Base-by-base conservation (phyloP, 2,888 invertebrate genomes). In the Acrobasis repandana region DNA sequence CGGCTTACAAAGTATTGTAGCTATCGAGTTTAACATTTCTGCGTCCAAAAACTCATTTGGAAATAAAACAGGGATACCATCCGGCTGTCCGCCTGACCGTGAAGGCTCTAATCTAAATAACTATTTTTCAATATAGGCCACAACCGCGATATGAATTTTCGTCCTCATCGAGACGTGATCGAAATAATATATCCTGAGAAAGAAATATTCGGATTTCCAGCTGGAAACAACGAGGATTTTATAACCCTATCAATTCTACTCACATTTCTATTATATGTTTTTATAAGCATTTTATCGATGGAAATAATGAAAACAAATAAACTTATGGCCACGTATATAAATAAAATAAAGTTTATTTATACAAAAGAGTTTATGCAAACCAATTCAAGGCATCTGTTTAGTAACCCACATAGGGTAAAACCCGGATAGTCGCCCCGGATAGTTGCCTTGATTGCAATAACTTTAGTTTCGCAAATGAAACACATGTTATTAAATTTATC, bases 91-190 rank as follows among this genome's bases (percentile, higher is more conserved):
- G 71, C 66, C 64, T 66, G 61, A 49, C 61, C 67, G 69, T 63
- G 66, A 70, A 65, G 50, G 65, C 64, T 64, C 68, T 80, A 82
- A 86, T 83, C 84, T 83, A 85, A 86, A 87, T 86, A 88, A 88
- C 86, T 86, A 89, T 86, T 88, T 90, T 90, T 90, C 88, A 90
- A 90, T 90, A 88, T 79, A 82, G 79, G 79, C 61, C 75, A 83
- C 79, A 67, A 75, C 74, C 67, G 72, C 76, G 82, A 81, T 86
- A 88, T 89, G 88, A 88, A 89, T 89, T 88, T 79, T 72, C 75
- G 75, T 76, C 80, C 77, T 77, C 70, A 67, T 66, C 61, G 65
- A 73, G 68, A 87, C 90, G 88, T 90, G 89, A 80, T 72, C 50
- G 33, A 52, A 60, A 60, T 60, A 47, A 47, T 15, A 16, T 60